Base-by-base conservation (phyloP, 2,888 invertebrate species). In the Sepiola atlantica region DNA sequence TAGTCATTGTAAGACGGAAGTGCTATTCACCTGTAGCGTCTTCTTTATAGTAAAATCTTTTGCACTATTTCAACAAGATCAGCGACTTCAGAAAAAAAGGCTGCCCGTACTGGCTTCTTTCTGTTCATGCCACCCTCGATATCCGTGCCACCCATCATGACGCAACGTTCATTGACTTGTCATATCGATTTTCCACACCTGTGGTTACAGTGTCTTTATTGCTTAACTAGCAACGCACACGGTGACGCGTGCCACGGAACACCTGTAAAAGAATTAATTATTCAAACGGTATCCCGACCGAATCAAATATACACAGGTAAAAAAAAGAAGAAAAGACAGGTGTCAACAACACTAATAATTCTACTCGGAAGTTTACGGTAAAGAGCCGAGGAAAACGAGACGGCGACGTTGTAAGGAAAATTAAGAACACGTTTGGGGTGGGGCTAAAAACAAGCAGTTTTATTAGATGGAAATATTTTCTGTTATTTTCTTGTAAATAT, bases 211-310 rank as follows among this genome's bases (percentile, higher is more conserved):
- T 77, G n/a, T 77, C 77, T n/a, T n/a, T n/a, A 77, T 77, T 77
- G n/a, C 77, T 77, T 77, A 77, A 77, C 77, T 77, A 77, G 77
- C 77, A 77, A 77, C n/a, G 77, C 77, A 77, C 77, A 32, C 77
- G 77, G 77, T n/a, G n/a, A 77, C 77, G n/a, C n/a, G 77, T 77
- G n/a, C 16, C n/a, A n/a, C n/a, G 28, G n/a, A 32, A 77, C 77
- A 77, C 77, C 77, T 77, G 77, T 77, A 77, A 77, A 18, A 32
- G 16, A n/a, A 77, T n/a, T 77, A 77, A 77, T n/a, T 21, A 77
- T 77, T n/a, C n/a, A n/a, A n/a, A 77, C 0, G 21, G 14, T 1
- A 20, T 77, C 14, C n/a, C 14, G 77, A 45, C 8, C 45, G 45
- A 28, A 24, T 14, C n/a, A 77, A 77, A 77, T 32, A 77, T 14